A percentile compares a stretch with the other conserved stretches of the same genome.
Conservation (phyloP, 2,888 invertebrate species). For the Hemithea aestivaria region DNA sequence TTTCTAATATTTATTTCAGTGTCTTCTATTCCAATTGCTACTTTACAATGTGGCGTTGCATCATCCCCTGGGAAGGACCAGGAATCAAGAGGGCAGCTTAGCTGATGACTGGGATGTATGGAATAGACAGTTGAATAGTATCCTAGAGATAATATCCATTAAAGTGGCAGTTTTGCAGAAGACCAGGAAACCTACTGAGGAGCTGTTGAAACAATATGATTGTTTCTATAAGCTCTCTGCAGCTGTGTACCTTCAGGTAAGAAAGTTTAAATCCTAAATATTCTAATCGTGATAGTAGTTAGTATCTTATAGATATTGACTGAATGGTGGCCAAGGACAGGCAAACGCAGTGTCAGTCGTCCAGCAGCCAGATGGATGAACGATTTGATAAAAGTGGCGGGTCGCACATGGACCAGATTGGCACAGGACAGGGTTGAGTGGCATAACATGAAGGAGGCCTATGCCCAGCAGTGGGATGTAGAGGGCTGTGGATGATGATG, state of each 20-base stretch:
- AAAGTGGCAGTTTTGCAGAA: conserved; percentile 56
- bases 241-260: conserved; percentile 61
- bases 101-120: conserved; percentile 58
- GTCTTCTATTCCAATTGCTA: conserved; percentile 53
- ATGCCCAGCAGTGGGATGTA: too few relatives aligned
- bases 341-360: too few relatives aligned
- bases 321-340: too few relatives aligned
- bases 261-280: neutral
- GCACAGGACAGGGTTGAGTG: too few relatives aligned
- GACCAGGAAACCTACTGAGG: conserved; percentile 44
- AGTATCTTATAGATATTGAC: conserved; percentile 2
- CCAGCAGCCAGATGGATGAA: too few relatives aligned
- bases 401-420: too few relatives aligned
- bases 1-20: conserved; percentile 39
- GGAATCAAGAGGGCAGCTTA: conserved; percentile 47
- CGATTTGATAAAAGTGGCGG: too few relatives aligned
- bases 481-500: too few relatives aligned
- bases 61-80: conserved; percentile 53
- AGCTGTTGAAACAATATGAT: conserved; percentile 32
- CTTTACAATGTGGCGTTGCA: conserved; percentile 54
- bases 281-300: conserved; percentile 1
- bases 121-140: conserved; percentile 55
- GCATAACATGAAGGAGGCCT: too few relatives aligned
- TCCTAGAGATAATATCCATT: conserved; percentile 57
- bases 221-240: conserved; percentile 55